phyloP scores from a whole-genome alignment of 2,888 invertebrate genomes.

The Mimachlamys varia region DNA sequence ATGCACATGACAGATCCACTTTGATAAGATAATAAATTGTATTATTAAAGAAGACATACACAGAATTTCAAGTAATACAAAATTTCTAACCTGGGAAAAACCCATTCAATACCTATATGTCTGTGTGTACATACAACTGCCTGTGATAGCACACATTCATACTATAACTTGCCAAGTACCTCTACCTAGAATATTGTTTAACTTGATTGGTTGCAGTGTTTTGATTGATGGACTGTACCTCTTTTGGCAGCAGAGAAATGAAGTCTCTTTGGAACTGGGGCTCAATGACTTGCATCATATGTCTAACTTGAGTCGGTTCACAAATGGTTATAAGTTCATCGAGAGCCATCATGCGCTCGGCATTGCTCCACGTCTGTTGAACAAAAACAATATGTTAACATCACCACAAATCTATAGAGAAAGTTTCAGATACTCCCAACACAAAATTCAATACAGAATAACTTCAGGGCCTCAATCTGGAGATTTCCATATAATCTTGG shows the following conservation, averaged over 20 bases:
- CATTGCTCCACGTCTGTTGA: conserved; percentile 90
- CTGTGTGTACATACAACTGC: no score
- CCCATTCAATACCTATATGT: no score
- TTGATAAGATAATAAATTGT: no score
- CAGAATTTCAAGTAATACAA: no score
- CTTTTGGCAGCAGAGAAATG: conserved; percentile 96
- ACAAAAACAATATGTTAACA: conserved; percentile 48
- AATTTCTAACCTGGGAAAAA: no score
- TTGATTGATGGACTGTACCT: conserved; percentile 81
- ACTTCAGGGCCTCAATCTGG: not conserved
- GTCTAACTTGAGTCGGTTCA: conserved; percentile 95
- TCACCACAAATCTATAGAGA: not conserved
- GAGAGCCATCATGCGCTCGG: conserved; percentile 93
- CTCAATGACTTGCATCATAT: conserved; percentile 99
- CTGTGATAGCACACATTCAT: no score
- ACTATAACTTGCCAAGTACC: no score
- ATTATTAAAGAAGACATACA: no score
- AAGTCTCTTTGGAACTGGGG: conserved; percentile 99
- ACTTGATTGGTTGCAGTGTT: no score
- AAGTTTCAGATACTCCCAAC: not conserved
- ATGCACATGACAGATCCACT: no score
- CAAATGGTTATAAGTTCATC: conserved; percentile 94
- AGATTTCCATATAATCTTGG: no score
- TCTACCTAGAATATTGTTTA: no score
- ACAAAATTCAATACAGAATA: not conserved